Percentiles rank a stretch among this genome's conserved stretches.
These are phyloP conservation scores for Caradrina kadenii DNA, from an alignment of 2,888 invertebrate species.

Conservation along the genomic window DNA sequence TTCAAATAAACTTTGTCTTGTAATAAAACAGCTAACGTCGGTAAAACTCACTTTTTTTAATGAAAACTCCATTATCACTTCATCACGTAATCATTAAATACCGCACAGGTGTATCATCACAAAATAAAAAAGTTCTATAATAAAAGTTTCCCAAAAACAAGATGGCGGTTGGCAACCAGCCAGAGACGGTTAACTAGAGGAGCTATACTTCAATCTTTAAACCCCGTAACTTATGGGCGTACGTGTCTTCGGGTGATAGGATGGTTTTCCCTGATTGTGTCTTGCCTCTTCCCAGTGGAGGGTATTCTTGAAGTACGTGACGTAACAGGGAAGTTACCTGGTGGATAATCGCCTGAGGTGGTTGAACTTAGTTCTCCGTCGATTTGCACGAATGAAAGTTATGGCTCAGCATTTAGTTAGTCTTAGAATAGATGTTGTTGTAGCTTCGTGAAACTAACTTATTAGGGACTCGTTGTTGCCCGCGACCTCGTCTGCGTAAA, in stretches of 20 bases:
- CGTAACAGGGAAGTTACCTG: constrained; percentile 5
- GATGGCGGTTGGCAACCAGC: constrained; percentile 43
- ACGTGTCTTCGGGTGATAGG: constrained; percentile 46
- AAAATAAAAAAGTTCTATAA: constrained; percentile 1
- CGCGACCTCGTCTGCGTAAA: too few relatives aligned
- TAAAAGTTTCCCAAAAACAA: constrained; percentile 33
- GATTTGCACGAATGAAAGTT: constrained; percentile 3
- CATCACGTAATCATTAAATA: too few relatives aligned
- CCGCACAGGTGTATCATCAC: constrained; percentile 18
- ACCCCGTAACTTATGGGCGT: constrained; percentile 43
- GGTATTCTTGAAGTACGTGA: constrained; percentile 22
- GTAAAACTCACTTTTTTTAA: too few relatives aligned
- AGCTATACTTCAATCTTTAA: constrained; percentile 38
- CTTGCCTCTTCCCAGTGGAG: constrained; percentile 3
- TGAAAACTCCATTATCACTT: too few relatives aligned
- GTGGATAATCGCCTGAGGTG: constrained; percentile 9
- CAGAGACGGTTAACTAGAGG: constrained; percentile 37
- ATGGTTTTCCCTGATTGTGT: constrained; percentile 40
- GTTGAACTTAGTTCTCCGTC: constrained; percentile 4
- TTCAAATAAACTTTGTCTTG: too few relatives aligned
- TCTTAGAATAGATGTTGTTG: not conserved
- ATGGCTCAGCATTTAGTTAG: not conserved
- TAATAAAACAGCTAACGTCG: too few relatives aligned
- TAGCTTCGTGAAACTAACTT: not conserved
- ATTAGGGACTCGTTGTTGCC: too few relatives aligned